Evolutionary conservation across 2,113 vertebrate genomes (phyloP).

Genomic region (Paedocypris sp.): DNA sequence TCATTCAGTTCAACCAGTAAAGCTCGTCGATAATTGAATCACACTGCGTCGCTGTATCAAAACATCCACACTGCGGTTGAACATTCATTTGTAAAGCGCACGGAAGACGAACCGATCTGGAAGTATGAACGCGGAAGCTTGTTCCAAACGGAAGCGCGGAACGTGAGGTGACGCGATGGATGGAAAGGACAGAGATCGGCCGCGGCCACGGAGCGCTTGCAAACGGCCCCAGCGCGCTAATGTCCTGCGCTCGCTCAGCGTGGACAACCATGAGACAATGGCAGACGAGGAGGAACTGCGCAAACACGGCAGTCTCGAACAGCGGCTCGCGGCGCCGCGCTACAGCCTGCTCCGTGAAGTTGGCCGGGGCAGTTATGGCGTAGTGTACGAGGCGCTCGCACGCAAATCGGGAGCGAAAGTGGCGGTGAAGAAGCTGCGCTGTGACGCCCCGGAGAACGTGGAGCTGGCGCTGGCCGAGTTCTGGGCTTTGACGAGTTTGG

Average conservation of each 20-base stretch:
- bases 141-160: not conserved
- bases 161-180: slow-evolving; percentile 39
- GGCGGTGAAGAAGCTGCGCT: slow-evolving; percentile 85
- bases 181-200: slow-evolving; percentile 26
- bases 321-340: slow-evolving; percentile 52
- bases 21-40: not conserved
- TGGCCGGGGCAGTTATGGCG: slow-evolving; percentile 86
- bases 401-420: slow-evolving; percentile 68
- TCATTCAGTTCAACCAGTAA: not conserved
- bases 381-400: slow-evolving; percentile 83
- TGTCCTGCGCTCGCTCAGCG: slow-evolving; percentile 46
- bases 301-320: slow-evolving; percentile 33
- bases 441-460: slow-evolving; percentile 87
- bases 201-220: slow-evolving; percentile 40
- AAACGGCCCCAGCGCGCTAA: slow-evolving; percentile 12
- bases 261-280: slow-evolving; percentile 45
- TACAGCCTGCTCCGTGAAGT: slow-evolving; percentile 80
- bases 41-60: not conserved
- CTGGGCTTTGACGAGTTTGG: slow-evolving; percentile 81
- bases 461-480: slow-evolving; percentile 87
- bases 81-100: too few relatives aligned
- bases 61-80: not conserved
- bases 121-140: slow-evolving; percentile 7
- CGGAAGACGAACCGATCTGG: too few relatives aligned
- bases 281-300: slow-evolving; percentile 28